Base-by-base conservation (phyloP, 2,797 vertebrate species). In the Lemur catta region DNA sequence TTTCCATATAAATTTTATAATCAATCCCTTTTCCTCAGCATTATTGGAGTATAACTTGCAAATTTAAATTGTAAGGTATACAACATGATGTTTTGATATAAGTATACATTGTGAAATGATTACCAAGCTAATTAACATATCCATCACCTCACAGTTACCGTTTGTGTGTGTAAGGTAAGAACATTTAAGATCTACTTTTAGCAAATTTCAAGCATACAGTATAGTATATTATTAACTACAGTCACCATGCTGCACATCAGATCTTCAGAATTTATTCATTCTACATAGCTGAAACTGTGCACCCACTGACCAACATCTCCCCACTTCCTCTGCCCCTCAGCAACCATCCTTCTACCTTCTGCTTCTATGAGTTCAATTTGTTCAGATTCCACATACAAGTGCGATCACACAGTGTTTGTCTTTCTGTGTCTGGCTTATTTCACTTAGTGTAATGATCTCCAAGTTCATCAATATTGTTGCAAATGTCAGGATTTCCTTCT, bases 1-100 rank as follows among this genome's bases (percentile, higher is more conserved):
- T 82, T 86, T 86, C 82, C 50, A 90, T 50, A 59, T 86, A 76
- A 84, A 93, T 55, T 85, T 86, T 93, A 86, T 38, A 91, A 78
- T 26, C 72, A 65, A 69, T 80, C 63, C 65, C 63, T 35, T 30
- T 10, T 41, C 33, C 8, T 15, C 43, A 82, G 30, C n/a, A 75
- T 28, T 75, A 57, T 30, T 89, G 43, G n/a, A 33, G 7, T 52
- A 89, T 33, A 93, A 52, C 22, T 75, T 24, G 52, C 28, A 89
- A 43, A 74, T 43, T 67, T 57, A 84, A 80, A 81, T 30, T 72
- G 46, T 33, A 52, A 88, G 43, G 48, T 78, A 1, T 12, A 79
- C 13, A 28, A 35, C 4, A 20, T 72, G 26, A 72, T 79, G 76
- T 69, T 43, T 80, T 89, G 61, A 80, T 24, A 67, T n/a, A n/a